phyloP scores from a whole-genome alignment of 2,113 vertebrate genomes.

The Oreotrochilus melanogaster region DNA sequence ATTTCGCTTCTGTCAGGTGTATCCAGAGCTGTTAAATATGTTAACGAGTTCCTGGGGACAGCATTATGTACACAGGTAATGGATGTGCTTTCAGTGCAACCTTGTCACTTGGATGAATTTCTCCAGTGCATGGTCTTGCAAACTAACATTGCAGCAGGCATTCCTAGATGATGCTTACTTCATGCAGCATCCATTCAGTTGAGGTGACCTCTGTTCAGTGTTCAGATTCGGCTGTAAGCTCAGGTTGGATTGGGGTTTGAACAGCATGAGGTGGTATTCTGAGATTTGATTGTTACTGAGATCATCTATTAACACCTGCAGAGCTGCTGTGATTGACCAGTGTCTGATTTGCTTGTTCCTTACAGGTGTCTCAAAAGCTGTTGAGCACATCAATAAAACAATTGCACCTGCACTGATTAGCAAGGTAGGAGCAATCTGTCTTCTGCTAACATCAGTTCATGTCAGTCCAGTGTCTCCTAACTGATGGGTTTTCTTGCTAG shows the following conservation, averaged over 20 bases:
- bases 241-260: background rate
- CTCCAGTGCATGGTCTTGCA: conserved; percentile 84
- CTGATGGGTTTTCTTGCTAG: background rate
- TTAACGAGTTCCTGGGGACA: conserved; percentile 97
- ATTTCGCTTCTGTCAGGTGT: conserved; percentile 86
- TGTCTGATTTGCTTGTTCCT: conserved; percentile 94
- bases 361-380: conserved; percentile 99
- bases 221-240: conserved; percentile 12
- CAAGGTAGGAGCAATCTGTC: conserved; percentile 92
- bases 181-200: background rate
- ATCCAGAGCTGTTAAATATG: conserved; percentile 97
- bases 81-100: conserved; percentile 49
- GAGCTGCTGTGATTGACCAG: conserved; percentile 77
- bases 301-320: conserved; percentile 78
- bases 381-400: conserved; percentile 98
- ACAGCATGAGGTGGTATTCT: background rate
- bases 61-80: conserved; percentile 98
- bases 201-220: background rate
- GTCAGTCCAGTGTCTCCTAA: background rate
- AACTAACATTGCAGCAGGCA: conserved; percentile 80
- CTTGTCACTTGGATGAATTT: conserved; percentile 8
- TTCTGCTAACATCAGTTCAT: conserved; percentile 73
- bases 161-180: conserved; percentile 69
- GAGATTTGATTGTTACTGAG: background rate
- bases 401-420: conserved; percentile 98